Evolutionary conservation across 2,888 invertebrate genomes (phyloP).

Genomic region (Neoascia interrupta): DNA sequence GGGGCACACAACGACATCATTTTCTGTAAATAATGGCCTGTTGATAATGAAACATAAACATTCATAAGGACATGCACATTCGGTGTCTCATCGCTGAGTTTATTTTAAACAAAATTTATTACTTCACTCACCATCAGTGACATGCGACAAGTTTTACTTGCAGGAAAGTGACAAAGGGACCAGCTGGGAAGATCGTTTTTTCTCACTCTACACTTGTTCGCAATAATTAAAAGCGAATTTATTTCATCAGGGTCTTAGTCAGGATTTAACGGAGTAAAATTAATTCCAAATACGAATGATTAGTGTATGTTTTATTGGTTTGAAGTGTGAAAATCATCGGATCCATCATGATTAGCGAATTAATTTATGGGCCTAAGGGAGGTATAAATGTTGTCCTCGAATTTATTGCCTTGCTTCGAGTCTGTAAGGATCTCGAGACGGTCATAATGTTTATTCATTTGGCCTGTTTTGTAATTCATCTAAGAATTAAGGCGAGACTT

Average conservation of each 20-base stretch:
- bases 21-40: conserved; percentile 50
- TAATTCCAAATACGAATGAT: conserved; percentile 1
- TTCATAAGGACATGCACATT: conserved; percentile 30
- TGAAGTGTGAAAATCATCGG: too few species aligned
- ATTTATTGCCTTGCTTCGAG: too few species aligned
- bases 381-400: too few species aligned
- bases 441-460: too few species aligned
- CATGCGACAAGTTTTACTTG: conserved; percentile 17
- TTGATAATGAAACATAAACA: conserved; percentile 61
- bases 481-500: too few species aligned
- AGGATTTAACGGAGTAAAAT: conserved; percentile 33
- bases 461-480: too few species aligned
- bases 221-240: conserved; percentile 58
- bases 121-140: conserved; percentile 23
- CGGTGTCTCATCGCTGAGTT: not conserved
- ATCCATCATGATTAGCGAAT: too few species aligned
- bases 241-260: too few species aligned
- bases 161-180: not conserved
- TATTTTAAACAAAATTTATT: conserved; percentile 45
- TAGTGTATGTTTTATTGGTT: too few species aligned
- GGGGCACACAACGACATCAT: conserved; percentile 39
- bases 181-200: not conserved
- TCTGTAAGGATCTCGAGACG: too few species aligned
- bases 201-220: not conserved
- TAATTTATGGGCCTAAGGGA: too few species aligned